phyloP scores from a whole-genome alignment of 1,140 invertebrate genomes.

The Drosophila burlai region DNA sequence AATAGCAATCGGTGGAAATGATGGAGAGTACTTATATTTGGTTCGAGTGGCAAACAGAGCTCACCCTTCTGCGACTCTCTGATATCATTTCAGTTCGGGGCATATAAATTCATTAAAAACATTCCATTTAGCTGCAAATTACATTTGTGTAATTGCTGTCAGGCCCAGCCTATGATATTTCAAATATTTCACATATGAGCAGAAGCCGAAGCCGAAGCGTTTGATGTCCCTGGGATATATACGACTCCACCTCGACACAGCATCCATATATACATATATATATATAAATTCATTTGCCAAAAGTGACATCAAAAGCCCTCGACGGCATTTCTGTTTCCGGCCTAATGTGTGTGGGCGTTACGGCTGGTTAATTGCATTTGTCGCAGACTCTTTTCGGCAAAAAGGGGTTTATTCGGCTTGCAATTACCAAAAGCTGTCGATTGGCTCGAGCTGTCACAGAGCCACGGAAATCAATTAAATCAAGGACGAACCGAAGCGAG shows the following conservation, averaged over 20 bases:
- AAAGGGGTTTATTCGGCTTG: conserved; percentile 55
- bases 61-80: neutral
- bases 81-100: conserved; percentile 7
- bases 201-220: conserved; percentile 34
- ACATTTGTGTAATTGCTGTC: conserved; percentile 71
- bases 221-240: conserved; percentile 59
- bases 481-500: conserved; percentile 26
- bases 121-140: conserved; percentile 76
- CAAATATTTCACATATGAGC: conserved; percentile 78
- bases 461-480: conserved; percentile 66
- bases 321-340: conserved; percentile 45
- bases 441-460: conserved; percentile 58
- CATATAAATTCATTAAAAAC: conserved; percentile 78
- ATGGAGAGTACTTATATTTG: neutral
- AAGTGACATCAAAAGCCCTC: conserved; percentile 75
- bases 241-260: conserved; percentile 14
- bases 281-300: conserved; percentile 54
- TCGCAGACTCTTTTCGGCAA: conserved; percentile 39
- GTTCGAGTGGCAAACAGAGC: conserved; percentile 6
- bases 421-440: conserved; percentile 63
- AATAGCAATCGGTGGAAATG: neutral
- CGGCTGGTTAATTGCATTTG: conserved; percentile 78
- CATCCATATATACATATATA: conserved; percentile 28
- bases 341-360: conserved; percentile 77
- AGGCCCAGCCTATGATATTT: conserved; percentile 61